A percentile compares a stretch with the other conserved stretches of the same genome.
Evolutionary conservation across 2,113 vertebrate genomes (phyloP).

Genomic region (Riparia riparia): DNA sequence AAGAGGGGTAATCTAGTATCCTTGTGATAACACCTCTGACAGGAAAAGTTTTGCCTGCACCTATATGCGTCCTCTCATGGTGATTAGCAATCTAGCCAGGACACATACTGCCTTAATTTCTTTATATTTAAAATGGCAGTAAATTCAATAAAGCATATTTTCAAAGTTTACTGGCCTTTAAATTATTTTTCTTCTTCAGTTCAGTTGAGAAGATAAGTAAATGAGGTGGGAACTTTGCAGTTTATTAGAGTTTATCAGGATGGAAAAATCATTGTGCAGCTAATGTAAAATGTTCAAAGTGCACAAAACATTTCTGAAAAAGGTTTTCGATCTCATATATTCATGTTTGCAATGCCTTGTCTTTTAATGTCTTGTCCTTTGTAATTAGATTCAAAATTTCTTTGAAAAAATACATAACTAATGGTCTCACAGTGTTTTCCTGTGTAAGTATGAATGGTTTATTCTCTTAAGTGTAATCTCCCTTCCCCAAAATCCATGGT

Average conservation of each 20-base stretch:
- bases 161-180: constrained; percentile 34
- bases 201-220: constrained; percentile 23
- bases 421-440: neutral
- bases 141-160: constrained; percentile 19
- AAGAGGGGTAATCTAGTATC: neutral
- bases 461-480: neutral
- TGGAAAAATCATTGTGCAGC: neutral
- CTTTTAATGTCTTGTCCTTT: neutral
- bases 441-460: neutral
- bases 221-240: neutral
- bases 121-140: neutral
- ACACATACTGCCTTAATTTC: neutral
- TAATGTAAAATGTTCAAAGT: neutral
- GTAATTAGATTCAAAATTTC: neutral
- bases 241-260: constrained; percentile 1
- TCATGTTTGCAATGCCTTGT: neutral
- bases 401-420: neutral
- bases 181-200: constrained; percentile 32
- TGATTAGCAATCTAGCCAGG: neutral
- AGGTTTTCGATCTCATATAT: neutral
- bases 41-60: neutral
- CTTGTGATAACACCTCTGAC: neutral
- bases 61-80: neutral
- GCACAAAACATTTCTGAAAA: neutral
- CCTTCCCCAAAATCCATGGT: neutral